Evolutionary conservation across 2,797 vertebrate species (phyloP), one percentile per base, ranked within the genome.

Genomic region (Hyperoplus lanceolatus): DNA sequence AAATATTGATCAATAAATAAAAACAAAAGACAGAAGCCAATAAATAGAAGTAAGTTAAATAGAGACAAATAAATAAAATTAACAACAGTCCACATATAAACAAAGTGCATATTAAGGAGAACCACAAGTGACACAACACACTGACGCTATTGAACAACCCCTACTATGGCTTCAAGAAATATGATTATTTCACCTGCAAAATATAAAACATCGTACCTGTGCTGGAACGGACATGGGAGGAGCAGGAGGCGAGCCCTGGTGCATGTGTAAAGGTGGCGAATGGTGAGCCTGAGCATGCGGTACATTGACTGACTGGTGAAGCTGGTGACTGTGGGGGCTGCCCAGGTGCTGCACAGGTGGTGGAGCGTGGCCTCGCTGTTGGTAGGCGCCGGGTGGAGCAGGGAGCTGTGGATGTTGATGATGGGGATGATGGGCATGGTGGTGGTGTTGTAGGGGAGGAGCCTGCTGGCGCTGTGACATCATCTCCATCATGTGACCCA

Each of bases 401-500:
- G 96, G 94, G 80, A 97, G 92, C 69, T 90, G 89, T 2, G 84
- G 70, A 50, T 86, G 88, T 53, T 84, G 89, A 46, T 78, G 83
- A 36, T 71, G 85, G 60, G 72, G 89, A 59, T 70, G 82, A 54
- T 73, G 75, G 88, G 94, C 96, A 0, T 95, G 96, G 73, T 96
- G 97, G 87, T 96, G 95, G 75, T 96, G 96, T 50, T 97, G 97
- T 75, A 97, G 95, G 0, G 94, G 95, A 1, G 96, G 91, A 84
- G 96, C 96, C 85, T 97, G 97, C 83, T 97, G 97, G 77, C 95
- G 95, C 39, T 97, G 96, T 72, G 95, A 94, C 97, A 99, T 98
- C 96, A 98, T 97, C 60, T 98, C 97, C 96, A 99, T 97, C 96
- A 98, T 97, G 90, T 98, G 97, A 75, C 96, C 96, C 95, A 98